phyloP scores from a whole-genome alignment of 2,113 vertebrate genomes.

The Pomatorhinus ruficollis region DNA sequence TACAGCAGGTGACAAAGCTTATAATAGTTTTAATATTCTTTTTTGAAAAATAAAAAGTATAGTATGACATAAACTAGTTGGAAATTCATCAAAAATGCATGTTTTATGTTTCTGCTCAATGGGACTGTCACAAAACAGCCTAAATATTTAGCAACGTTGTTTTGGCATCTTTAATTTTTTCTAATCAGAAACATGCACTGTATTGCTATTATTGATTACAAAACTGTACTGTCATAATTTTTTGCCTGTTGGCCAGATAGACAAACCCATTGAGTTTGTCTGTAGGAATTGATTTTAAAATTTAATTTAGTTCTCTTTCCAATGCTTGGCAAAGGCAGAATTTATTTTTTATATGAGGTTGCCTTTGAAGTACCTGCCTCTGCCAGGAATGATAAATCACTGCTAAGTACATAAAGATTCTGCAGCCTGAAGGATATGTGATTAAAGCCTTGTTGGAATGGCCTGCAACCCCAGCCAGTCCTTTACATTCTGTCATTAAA shows the following conservation, averaged over 20 bases:
- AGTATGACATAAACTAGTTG: conserved; percentile 55
- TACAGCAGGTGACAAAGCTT: conserved; percentile 73
- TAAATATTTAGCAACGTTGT: conserved; percentile 56
- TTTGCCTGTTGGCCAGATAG: conserved; percentile 48
- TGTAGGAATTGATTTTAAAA: conserved; percentile 47
- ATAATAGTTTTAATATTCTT: conserved; percentile 74
- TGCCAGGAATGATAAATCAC: conserved; percentile 64
- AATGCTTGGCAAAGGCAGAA: conserved; percentile 45
- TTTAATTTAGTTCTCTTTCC: conserved; percentile 52
- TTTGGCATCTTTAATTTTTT: conserved; percentile 65
- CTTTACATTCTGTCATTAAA: conserved; percentile 59
- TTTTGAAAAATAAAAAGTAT: conserved; percentile 64
- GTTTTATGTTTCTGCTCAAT: conserved; percentile 68
- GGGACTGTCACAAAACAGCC: conserved; percentile 45
- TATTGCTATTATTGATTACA: conserved; percentile 58
- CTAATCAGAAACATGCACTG: conserved; percentile 54
- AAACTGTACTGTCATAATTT: conserved; percentile 59
- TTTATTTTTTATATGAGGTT: conserved; percentile 68
- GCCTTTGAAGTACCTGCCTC: conserved; percentile 67
- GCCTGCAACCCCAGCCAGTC: conserved; percentile 50
- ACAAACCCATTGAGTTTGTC: conserved; percentile 54
- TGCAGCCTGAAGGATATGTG: conserved; percentile 57
- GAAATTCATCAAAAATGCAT: conserved; percentile 70
- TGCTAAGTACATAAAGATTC: conserved; percentile 52
- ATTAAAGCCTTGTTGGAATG: conserved; percentile 52